Conservation (phyloP, 1,140 invertebrate genomes). For the Pemphigus obesinymphae region DNA sequence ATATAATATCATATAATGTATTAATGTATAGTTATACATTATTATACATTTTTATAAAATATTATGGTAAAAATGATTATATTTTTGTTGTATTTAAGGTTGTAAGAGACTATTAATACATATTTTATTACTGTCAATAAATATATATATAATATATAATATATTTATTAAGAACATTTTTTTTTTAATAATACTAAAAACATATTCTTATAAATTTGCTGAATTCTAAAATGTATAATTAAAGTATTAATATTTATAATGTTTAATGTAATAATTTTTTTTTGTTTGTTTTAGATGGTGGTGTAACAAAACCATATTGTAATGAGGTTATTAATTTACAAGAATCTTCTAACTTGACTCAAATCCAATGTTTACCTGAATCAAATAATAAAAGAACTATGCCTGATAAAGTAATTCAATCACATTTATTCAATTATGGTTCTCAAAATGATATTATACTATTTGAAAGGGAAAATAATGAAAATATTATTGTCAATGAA, state of each 20-base stretch:
- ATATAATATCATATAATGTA: too few relatives aligned
- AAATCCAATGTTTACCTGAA: not conserved
- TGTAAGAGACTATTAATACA: too few relatives aligned
- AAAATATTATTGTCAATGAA: not conserved
- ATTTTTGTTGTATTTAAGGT: too few relatives aligned
- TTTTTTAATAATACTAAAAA: not conserved
- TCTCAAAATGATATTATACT: too few relatives aligned
- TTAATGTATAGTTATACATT: too few relatives aligned
- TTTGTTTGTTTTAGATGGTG: not conserved
- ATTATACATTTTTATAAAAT: too few relatives aligned
- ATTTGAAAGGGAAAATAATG: not conserved
- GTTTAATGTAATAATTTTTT: not conserved
- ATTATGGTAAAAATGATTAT: too few relatives aligned
- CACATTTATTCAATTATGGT: not conserved
- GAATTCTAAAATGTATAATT: not conserved
- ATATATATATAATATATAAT: not conserved
- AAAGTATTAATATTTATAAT: not conserved
- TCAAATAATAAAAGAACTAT: not conserved
- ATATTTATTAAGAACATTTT: not conserved
- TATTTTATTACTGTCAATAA: not conserved
- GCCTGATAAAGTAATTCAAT: not conserved
- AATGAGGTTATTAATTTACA: not conserved
- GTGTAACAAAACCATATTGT: not conserved
- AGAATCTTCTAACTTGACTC: not conserved
- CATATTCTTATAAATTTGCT: not conserved